Conservation (phyloP, 2,888 invertebrate genomes). For the Acrobasis consociella region DNA sequence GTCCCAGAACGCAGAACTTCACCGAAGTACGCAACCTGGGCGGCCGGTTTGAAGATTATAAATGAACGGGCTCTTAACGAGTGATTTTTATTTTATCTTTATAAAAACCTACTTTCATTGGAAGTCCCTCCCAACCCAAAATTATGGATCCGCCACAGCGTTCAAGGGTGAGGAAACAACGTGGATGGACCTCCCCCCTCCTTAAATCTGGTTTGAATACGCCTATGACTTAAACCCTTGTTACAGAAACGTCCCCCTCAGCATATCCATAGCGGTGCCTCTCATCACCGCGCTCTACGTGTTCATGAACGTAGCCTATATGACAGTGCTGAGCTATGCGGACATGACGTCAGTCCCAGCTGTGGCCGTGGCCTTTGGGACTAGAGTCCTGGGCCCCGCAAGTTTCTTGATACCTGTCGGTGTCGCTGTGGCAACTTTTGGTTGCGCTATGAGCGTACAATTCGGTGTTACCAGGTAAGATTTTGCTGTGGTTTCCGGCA, state of each 20-base stretch:
- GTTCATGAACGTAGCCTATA: constrained; percentile 93
- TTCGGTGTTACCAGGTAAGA: constrained; percentile 87
- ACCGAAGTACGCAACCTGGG: too few relatives aligned
- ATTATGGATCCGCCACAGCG: too few relatives aligned
- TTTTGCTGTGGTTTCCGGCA: too few relatives aligned
- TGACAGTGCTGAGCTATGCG: constrained; percentile 88
- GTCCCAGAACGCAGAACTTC: too few relatives aligned
- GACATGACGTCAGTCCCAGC: constrained; percentile 90
- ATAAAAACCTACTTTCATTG: too few relatives aligned
- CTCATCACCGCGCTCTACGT: constrained; percentile 91
- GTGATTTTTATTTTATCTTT: too few relatives aligned
- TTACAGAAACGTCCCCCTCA: constrained; percentile 89
- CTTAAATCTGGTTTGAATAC: too few relatives aligned
- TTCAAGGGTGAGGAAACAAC: too few relatives aligned
- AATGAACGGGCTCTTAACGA: too few relatives aligned
- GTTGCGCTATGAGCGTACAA: constrained; percentile 90
- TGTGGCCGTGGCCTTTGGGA: constrained; percentile 90
- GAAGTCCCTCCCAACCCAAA: too few relatives aligned
- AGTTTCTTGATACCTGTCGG: constrained; percentile 88
- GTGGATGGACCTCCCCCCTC: too few relatives aligned
- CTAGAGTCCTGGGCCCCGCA: constrained; percentile 85
- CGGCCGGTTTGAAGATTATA: too few relatives aligned
- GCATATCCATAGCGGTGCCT: constrained; percentile 91
- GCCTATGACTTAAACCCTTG: constrained; percentile 23
- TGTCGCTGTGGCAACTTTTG: constrained; percentile 90